phyloP scores from a whole-genome alignment of 2,113 vertebrate species.

The Anguilla rostrata region DNA sequence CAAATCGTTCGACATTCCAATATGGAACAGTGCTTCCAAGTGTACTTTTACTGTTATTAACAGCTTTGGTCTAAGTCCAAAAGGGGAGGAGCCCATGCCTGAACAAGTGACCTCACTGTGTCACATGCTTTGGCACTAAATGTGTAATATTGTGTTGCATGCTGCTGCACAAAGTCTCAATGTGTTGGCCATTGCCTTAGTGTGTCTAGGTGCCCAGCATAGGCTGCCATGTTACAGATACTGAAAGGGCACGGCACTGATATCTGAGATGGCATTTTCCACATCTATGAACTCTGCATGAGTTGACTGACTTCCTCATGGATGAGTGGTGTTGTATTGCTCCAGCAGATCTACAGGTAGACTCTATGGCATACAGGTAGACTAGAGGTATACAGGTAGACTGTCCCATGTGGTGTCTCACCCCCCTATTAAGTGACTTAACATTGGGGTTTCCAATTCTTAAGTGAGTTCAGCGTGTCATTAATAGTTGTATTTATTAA shows the following conservation, averaged over 20 bases:
- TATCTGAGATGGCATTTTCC: not conserved
- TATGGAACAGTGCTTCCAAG: not conserved
- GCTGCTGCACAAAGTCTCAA: not conserved
- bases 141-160: not conserved
- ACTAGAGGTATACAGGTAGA: too few relatives aligned
- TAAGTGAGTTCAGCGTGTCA: not conserved
- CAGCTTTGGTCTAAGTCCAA: conserved; percentile 12
- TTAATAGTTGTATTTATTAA: not conserved
- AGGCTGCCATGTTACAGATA: not conserved
- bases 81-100: conserved; percentile 21
- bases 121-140: not conserved
- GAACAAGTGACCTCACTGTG: conserved; percentile 8
- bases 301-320: too few relatives aligned
- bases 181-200: not conserved
- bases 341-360: too few relatives aligned
- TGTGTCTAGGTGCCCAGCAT: too few relatives aligned
- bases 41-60: not conserved
- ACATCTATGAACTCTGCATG: not conserved
- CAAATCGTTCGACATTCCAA: not conserved
- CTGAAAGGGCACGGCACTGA: not conserved
- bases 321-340: too few relatives aligned
- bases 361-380: too few relatives aligned
- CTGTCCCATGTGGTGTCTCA: not conserved
- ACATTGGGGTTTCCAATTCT: not conserved
- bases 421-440: not conserved